phyloP scores from a whole-genome alignment of 2,113 vertebrate species.

The Anseranas semipalmata region DNA sequence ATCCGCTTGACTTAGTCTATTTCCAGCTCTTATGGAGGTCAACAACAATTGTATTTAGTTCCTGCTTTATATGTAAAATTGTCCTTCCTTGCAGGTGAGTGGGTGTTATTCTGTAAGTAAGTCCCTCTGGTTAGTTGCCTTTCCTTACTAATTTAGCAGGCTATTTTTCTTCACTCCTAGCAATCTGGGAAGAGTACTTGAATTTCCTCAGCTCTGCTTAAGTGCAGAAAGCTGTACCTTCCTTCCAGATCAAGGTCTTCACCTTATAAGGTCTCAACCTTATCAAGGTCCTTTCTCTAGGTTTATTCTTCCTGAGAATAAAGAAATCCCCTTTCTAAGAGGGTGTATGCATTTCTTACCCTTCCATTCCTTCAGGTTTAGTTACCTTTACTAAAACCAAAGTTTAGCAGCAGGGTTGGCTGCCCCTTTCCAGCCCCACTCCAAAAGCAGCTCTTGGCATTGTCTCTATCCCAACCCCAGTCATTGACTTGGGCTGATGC shows the following conservation, averaged over 20 bases:
- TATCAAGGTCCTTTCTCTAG: neutral
- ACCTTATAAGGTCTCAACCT: neutral
- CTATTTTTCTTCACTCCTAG: neutral
- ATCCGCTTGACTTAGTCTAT: conserved; percentile 44
- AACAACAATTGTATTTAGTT: conserved; percentile 20
- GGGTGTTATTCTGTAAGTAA: neutral
- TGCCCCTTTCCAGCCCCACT: neutral
- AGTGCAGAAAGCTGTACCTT: neutral
- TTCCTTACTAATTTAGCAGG: neutral
- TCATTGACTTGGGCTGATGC: neutral
- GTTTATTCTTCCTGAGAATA: neutral
- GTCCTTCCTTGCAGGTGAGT: conserved; percentile 20
- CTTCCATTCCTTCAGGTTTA: neutral
- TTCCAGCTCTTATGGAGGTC: conserved; percentile 17
- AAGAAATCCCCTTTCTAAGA: neutral
- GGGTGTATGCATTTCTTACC: neutral
- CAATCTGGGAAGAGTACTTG: neutral
- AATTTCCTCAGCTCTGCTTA: neutral
- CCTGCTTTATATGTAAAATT: conserved; percentile 2
- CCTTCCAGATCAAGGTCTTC: neutral
- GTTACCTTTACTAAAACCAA: neutral
- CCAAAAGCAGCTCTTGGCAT: neutral
- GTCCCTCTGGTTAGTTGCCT: neutral
- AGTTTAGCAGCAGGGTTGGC: neutral
- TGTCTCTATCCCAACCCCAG: neutral